A percentile compares a stretch with the other conserved stretches of the same genome.
phyloP scores from a whole-genome alignment of 2,888 invertebrate species.

The Drosophila lacicola region DNA sequence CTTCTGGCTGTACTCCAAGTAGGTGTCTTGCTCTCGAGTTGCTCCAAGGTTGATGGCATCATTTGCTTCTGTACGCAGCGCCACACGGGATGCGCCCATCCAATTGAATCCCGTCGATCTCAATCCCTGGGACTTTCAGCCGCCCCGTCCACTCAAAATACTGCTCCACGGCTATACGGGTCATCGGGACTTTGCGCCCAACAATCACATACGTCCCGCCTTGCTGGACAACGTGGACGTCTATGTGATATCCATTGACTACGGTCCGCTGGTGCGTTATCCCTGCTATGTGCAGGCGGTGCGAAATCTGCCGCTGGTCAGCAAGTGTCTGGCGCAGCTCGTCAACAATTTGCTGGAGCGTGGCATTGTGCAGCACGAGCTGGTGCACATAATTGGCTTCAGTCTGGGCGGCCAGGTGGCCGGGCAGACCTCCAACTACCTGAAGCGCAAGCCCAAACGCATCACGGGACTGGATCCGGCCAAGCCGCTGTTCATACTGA shows the following conservation, averaged over 20 bases:
- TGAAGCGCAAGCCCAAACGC: slow-evolving; percentile 86
- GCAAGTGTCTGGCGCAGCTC: slow-evolving; percentile 87
- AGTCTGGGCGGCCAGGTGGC: slow-evolving; percentile 88
- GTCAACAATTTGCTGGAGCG: slow-evolving; percentile 86
- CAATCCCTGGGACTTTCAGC: slow-evolving; percentile 69
- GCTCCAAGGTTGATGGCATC: not conserved
- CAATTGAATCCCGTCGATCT: slow-evolving; percentile 84
- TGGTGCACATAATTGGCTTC: slow-evolving; percentile 88
- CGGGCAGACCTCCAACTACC: slow-evolving; percentile 86
- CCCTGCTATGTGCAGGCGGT: slow-evolving; percentile 88
- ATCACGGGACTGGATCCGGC: slow-evolving; percentile 89
- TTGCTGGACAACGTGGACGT: slow-evolving; percentile 87
- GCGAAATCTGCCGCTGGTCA: slow-evolving; percentile 87
- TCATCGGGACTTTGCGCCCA: slow-evolving; percentile 87
- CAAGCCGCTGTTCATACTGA: slow-evolving; percentile 87
- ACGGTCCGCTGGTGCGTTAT: slow-evolving; percentile 86
- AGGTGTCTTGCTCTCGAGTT: slow-evolving; percentile 47
- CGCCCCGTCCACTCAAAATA: slow-evolving; percentile 86
- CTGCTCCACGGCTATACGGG: slow-evolving; percentile 89
- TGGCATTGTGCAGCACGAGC: slow-evolving; percentile 84
- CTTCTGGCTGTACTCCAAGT: slow-evolving; percentile 88
- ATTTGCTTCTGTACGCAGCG: slow-evolving; percentile 34
- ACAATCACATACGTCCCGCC: slow-evolving; percentile 87
- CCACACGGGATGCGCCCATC: slow-evolving; percentile 84
- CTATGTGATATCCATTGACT: slow-evolving; percentile 88